These are phyloP conservation scores for Stigmatopora argus DNA, from an alignment of 2,113 vertebrate genomes.

Conservation along the genomic window DNA sequence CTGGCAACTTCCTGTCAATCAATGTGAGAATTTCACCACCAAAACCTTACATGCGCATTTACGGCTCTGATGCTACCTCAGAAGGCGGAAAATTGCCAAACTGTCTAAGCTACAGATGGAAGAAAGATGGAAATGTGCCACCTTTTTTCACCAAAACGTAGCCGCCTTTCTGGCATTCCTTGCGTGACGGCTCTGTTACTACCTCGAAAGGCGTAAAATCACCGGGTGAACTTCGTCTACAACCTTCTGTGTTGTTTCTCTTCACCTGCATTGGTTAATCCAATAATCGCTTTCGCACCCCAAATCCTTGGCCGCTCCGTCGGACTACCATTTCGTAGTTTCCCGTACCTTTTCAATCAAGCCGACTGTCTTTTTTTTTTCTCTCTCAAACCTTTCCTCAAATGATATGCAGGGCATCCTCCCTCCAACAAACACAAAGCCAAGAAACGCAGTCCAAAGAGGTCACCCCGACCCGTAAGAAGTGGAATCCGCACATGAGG, in stretches of 20 bases:
- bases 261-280: no score
- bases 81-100: neutral
- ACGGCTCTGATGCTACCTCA: neutral
- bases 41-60: neutral
- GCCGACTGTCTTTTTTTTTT: slow-evolving; percentile 16
- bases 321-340: slow-evolving; percentile 2
- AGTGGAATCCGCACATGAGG: slow-evolving; percentile 23
- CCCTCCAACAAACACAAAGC: slow-evolving; percentile 34
- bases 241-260: neutral
- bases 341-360: neutral
- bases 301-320: no score
- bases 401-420: slow-evolving; percentile 52
- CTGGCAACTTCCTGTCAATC: neutral
- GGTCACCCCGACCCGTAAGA: slow-evolving; percentile 33
- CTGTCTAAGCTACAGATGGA: neutral
- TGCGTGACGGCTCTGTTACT: neutral
- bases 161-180: neutral
- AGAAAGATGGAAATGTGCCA: neutral
- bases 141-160: neutral
- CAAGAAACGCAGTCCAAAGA: slow-evolving; percentile 75
- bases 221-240: neutral
- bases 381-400: slow-evolving; percentile 7
- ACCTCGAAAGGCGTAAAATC: neutral
- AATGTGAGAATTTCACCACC: neutral
- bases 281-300: no score